Evolutionary conservation across 2,797 vertebrate species (phyloP).

Genomic region (Galago senegalensis): DNA sequence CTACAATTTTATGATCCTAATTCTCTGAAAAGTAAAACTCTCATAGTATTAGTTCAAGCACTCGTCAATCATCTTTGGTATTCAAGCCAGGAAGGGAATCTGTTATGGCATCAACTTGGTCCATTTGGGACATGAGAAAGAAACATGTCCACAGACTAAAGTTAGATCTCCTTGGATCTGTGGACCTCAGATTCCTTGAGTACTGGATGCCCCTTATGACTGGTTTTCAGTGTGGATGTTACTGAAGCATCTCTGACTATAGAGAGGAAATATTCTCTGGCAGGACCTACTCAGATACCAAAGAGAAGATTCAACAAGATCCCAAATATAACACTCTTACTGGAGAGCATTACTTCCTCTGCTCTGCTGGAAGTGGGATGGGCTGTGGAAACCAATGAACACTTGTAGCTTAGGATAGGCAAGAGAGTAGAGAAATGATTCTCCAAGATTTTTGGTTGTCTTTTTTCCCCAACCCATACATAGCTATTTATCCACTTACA

Average conservation of each 20-base stretch:
- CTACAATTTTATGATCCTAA: neutral
- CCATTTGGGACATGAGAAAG: neutral
- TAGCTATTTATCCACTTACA: constrained; percentile 37
- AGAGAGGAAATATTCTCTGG: neutral
- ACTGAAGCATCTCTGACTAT: neutral
- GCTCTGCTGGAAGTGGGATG: neutral
- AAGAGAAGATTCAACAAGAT: neutral
- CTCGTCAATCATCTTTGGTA: neutral
- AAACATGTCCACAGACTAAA: neutral
- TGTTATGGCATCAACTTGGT: neutral
- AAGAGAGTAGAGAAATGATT: neutral
- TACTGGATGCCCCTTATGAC: neutral
- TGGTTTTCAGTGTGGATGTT: neutral
- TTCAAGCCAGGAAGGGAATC: neutral
- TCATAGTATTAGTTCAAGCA: neutral
- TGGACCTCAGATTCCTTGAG: neutral
- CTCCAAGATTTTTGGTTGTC: neutral
- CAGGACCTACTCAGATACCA: neutral
- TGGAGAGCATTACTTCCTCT: neutral
- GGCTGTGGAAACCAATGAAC: neutral
- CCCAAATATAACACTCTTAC: neutral
- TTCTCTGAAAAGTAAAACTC: neutral
- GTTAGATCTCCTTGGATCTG: neutral
- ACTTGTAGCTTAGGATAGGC: neutral
- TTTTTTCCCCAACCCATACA: neutral